Evolutionary conservation across 1,140 invertebrate genomes (phyloP), one percentile per base, ranked within the genome.

Genomic region (Phymastichus coffea): DNA sequence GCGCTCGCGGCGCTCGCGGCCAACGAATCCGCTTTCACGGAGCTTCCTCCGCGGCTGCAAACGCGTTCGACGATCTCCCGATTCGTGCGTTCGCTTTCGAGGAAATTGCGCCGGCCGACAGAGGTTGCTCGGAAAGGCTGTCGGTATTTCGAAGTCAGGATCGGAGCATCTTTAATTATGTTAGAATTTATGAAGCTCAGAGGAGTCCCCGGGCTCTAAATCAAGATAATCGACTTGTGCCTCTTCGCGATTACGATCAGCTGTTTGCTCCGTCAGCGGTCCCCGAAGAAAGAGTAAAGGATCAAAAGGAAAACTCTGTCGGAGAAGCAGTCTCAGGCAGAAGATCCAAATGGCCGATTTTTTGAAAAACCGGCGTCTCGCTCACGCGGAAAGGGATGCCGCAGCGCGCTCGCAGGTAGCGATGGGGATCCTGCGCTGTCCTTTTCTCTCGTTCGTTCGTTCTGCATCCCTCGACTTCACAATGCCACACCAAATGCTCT

Each of bases 371-470:
- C 33, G 35, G 22, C 35, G 15, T n/a, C 10, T 33, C 40, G 40
- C 57, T 60, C 56, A 20, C 54, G 48, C 23, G 35, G 30, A 56
- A 56, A 64, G 41, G 57, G 63, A 64, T 61, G 52, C 53, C 30
- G 23, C 37, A 8, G 1, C 3, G 25, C n/a, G 14, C 25, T 35
- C 43, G 25, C 54, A 53, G 38, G 49, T 52, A 57, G n/a, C n/a
- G n/a, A n/a, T n/a, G n/a, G n/a, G n/a, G n/a, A n/a, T n/a, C n/a
- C n/a, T n/a, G n/a, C n/a, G n/a, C 55, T 47, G 22, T 22, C 46
- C 35, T 33, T 17, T 3, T 8, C 23, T 6, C 23, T 10, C 4
- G 14, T n/a, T 43, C 15, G 17, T 2, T 22, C 15, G 38, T 47
- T 33, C 38, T 48, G 38, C 48, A 52, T 52, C 57, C 57, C 48